Evolutionary conservation across 2,888 invertebrate genomes (phyloP).

Genomic region (Physocephala rufipes): DNA sequence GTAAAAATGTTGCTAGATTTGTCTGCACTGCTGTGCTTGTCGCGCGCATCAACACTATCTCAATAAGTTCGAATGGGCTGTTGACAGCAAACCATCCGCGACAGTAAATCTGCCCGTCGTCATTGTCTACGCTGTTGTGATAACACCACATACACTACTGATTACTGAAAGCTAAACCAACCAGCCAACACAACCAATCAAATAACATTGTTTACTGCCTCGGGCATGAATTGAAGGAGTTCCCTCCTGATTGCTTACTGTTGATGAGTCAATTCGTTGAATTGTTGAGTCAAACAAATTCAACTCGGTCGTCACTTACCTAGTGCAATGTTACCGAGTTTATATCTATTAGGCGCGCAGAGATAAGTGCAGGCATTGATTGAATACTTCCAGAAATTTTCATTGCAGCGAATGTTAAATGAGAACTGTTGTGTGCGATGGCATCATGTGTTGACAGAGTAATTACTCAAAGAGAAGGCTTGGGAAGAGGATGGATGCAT

Average conservation of each 20-base stretch:
- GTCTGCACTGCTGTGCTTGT: conserved; percentile 19
- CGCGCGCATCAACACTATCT: conserved; percentile 25
- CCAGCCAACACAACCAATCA: neutral
- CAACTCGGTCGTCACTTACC: conserved; percentile 53
- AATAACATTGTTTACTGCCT: conserved; percentile 14
- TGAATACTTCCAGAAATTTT: conserved; percentile 12
- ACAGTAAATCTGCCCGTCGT: too few species aligned
- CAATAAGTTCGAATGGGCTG: conserved; percentile 26
- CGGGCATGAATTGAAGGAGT: neutral
- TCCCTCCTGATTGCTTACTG: conserved; percentile 3
- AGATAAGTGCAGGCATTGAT: conserved; percentile 22
- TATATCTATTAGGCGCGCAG: conserved; percentile 51
- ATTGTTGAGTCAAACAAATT: too few species aligned
- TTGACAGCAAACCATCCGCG: neutral
- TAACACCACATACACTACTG: too few species aligned
- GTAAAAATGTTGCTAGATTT: conserved; percentile 12
- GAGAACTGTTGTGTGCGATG: too few species aligned
- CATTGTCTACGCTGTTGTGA: too few species aligned
- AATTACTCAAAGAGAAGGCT: neutral
- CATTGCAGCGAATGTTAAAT: conserved; percentile 42
- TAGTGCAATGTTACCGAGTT: conserved; percentile 59
- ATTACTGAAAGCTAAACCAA: too few species aligned
- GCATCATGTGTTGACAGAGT: neutral
- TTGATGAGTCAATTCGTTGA: neutral
- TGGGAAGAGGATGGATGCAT: too few species aligned